phyloP scores from a whole-genome alignment of 2,113 vertebrate species.

The Struthio camelus region DNA sequence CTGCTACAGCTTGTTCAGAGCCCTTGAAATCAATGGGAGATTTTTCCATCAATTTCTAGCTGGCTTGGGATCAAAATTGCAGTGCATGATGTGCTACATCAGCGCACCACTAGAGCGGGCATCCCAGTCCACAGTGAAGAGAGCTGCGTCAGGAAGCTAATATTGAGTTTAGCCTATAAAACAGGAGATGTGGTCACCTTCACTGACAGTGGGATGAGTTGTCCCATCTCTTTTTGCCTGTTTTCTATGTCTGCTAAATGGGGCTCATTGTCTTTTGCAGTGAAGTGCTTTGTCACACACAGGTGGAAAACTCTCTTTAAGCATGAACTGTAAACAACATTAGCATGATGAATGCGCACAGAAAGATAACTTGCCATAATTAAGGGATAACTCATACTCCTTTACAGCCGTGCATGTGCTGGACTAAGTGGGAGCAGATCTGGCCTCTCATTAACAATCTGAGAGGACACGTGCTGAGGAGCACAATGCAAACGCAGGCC shows the following conservation, averaged over 20 bases:
- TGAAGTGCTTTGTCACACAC: background rate
- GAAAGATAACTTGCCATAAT: background rate
- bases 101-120: background rate
- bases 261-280: background rate
- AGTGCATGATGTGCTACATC: background rate
- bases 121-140: background rate
- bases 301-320: background rate
- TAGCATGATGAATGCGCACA: background rate
- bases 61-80: background rate
- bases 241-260: background rate
- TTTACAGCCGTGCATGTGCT: background rate
- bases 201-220: background rate
- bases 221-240: background rate
- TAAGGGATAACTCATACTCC: background rate
- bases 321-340: background rate
- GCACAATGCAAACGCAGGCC: background rate
- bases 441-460: background rate
- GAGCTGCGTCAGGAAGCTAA: background rate
- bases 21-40: background rate
- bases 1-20: background rate
- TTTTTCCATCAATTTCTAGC: background rate
- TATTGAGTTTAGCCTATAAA: background rate
- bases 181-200: background rate
- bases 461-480: background rate
- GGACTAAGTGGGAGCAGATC: background rate